Evolutionary conservation across 2,888 invertebrate species (phyloP).

Genomic region (Mechanitis mazaeus): DNA sequence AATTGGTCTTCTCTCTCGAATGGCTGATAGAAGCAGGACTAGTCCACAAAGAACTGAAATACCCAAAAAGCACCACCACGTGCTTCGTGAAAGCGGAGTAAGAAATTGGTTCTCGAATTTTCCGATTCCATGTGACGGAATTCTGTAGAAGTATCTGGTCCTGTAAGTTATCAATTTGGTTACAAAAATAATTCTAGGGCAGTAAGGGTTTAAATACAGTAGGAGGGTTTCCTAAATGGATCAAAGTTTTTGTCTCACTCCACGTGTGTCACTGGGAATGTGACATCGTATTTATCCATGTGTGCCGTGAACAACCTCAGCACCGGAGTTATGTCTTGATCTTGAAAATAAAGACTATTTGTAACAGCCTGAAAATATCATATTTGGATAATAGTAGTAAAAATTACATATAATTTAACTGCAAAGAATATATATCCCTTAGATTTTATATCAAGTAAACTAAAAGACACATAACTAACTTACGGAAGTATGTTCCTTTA

Average conservation of each 20-base stretch:
- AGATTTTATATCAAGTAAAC: too few species aligned
- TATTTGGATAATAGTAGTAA: too few species aligned
- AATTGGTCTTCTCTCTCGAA: conserved; percentile 47
- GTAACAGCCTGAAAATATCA: conserved; percentile 39
- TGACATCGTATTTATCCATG: conserved; percentile 35
- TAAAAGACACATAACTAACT: conserved; percentile 11
- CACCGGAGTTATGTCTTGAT: conserved; percentile 50
- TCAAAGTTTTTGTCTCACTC: conserved; percentile 44
- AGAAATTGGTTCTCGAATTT: conserved; percentile 66
- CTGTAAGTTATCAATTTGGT: conserved; percentile 34
- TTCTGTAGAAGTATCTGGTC: conserved; percentile 54
- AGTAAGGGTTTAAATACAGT: too few species aligned
- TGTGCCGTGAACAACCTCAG: conserved; percentile 34
- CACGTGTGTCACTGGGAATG: conserved; percentile 37
- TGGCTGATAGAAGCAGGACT: conserved; percentile 49
- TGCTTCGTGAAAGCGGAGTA: conserved; percentile 62
- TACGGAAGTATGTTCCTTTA: conserved; percentile 42
- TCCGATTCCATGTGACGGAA: conserved; percentile 53
- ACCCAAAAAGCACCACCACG: conserved; percentile 56
- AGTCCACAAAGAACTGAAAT: conserved; percentile 45
- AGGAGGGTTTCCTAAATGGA: too few species aligned
- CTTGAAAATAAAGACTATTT: conserved; percentile 42
- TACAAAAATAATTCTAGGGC: conserved; percentile 26
- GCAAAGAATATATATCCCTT: too few species aligned
- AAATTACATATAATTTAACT: too few species aligned